Base-by-base conservation (phyloP, 2,797 vertebrate species). In the Tapera naevia region DNA sequence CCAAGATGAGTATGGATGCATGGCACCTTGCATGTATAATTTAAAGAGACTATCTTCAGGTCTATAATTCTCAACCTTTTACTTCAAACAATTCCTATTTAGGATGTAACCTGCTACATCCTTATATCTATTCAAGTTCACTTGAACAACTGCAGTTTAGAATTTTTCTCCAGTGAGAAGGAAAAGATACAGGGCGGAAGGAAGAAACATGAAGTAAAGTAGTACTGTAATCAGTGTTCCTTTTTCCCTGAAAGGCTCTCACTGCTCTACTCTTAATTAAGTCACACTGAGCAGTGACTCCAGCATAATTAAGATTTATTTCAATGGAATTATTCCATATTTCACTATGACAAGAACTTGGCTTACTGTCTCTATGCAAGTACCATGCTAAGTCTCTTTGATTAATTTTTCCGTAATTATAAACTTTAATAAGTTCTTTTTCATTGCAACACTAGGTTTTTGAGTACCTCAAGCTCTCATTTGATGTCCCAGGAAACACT, bases 301-400 rank as follows among this genome's bases (percentile, higher is more conserved):
- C 28, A 67, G 27, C 39, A 65, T 97, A 97, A 97, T 96, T 95
- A 93, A 96, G 94, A 97, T 96, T 95, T 94, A 95, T 95, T 96
- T 93, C 78, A 87, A 75, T 10, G 2, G 71, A 93, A 80, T 86
- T 96, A 94, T 84, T 93, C 88, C 93, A 94, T 95, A 95, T 94
- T 96, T 95, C 95, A 94, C 30, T 65, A 43, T 88, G 94, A 96
- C 94, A 95, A 93, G 81, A 91, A 16, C 65, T 86, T 96, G 93
- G 92, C 71, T 94, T 94, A 92, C 85, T 93, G 75, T 95, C 93
- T 95, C 93, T 93, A 89, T 33, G 69, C 69, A 89, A 87, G 86
- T 67, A 91, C 75, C 64, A 69, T 80, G 50, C 71, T 91, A 96
- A 92, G 86, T 71, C 64, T 84, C 41, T 93, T 69, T 91, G 89